Evolutionary conservation across 2,113 vertebrate species (phyloP), one percentile per base, ranked within the genome.

Genomic region (Heterotis niloticus): DNA sequence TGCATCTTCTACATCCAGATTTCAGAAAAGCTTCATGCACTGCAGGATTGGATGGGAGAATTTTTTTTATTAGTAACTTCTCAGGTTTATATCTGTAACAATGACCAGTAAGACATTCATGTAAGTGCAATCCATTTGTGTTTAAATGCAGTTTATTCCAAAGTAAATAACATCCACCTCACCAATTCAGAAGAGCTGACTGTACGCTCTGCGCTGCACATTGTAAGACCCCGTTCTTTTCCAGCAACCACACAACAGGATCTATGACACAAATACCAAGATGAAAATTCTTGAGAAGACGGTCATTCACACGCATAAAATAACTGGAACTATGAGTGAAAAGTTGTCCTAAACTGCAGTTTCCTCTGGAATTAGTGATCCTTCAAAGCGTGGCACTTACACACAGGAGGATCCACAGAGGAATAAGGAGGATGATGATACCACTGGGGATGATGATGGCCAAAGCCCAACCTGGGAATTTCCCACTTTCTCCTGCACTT

Each of bases 341-440:
- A 44, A 44, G 34, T 44, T 44, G 34, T 44, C 34, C 34, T 44
- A 44, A 2, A 44, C 34, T 44, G 34, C 34, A 44, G 7, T 44
- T 2, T 44, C 34, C n/a, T 44, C 7, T 44, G 34, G 34, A 7
- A 44, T 44, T 44, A 44, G 34, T 7, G 7, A 7, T 44, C 7
- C 34, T 44, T 51, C 29, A 76, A 60, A 52, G 28, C n/a, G 17
- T 10, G 12, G 28, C 4, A 65, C 75, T 76, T 51, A 76, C 75
- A 65, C 75, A 76, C 20, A 76, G 75, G 18, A 76, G 60, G n/a
- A 76, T 65, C 75, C 75, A 76, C 1, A 76, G 34, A 11, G 75
- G 75, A n/a, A 76, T 51, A 13, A 76, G 60, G 59, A 76, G 28
- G 28, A 76, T 64, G 1, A 20, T 20, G 10, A 70, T 29, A 44